Conservation (phyloP, 2,888 invertebrate genomes). For the Podotricha telesiphe region DNA sequence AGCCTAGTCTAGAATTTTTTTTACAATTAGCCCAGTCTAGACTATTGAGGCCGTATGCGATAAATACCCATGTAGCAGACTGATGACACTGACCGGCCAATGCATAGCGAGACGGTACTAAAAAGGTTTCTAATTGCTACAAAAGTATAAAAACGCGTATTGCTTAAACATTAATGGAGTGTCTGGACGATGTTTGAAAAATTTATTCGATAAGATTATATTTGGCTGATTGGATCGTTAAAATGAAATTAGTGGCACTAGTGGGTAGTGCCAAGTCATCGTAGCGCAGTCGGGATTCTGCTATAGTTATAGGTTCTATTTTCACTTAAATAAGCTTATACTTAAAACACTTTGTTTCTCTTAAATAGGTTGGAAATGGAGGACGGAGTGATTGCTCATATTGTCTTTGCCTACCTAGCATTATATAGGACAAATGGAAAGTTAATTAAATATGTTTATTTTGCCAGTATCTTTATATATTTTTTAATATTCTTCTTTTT, state of each 20-base stretch:
- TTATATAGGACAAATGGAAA: no score
- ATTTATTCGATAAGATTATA: neutral
- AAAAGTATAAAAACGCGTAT: constrained; percentile 8
- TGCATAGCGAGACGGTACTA: neutral
- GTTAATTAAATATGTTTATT: no score
- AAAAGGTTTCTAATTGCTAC: constrained; percentile 17
- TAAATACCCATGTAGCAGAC: neutral
- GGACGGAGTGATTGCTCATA: no score
- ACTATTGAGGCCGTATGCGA: constrained; percentile 2
- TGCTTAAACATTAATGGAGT: neutral
- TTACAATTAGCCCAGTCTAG: neutral
- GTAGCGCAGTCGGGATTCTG: neutral
- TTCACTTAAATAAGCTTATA: no score
- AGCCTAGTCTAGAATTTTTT: neutral
- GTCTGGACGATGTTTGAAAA: constrained; percentile 5
- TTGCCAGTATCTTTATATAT: no score
- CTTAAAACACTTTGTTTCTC: no score
- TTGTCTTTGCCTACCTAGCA: no score
- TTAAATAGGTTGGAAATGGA: no score
- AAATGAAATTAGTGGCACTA: constrained; percentile 3
- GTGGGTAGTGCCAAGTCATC: constrained; percentile 4
- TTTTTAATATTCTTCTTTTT: no score
- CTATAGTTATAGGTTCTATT: no score
- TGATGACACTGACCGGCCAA: constrained; percentile 10
- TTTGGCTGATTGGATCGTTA: constrained; percentile 9